These are phyloP conservation scores for Limosa lapponica DNA, from an alignment of 2,797 vertebrate genomes.

Conservation along the genomic window DNA sequence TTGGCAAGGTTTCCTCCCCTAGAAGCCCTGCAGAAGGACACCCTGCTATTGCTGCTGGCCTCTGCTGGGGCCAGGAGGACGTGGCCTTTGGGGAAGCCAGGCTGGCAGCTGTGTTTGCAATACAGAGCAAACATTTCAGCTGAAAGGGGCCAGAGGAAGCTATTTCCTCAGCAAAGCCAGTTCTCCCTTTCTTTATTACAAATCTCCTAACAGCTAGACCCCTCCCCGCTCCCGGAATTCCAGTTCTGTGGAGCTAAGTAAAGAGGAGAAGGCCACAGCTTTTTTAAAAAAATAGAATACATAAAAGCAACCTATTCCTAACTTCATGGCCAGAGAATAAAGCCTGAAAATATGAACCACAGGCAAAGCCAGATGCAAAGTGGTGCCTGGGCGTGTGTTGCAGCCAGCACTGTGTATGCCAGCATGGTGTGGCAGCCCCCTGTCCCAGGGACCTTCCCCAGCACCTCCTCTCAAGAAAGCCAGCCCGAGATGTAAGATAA, in stretches of 20 bases:
- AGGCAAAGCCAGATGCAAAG: neutral
- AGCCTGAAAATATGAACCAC: neutral
- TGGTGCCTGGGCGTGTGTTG: rapidly evolving
- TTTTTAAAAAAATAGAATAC: neutral
- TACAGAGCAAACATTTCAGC: neutral
- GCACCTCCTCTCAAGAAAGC: neutral
- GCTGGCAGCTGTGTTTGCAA: neutral
- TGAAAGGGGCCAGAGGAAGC: neutral
- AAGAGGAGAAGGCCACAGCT: neutral
- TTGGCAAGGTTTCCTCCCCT: rapidly evolving
- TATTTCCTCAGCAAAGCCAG: neutral
- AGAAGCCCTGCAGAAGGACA: neutral
- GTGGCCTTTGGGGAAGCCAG: neutral
- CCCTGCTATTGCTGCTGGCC: rapidly evolving
- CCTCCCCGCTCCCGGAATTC: neutral
- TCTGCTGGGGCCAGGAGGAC: neutral
- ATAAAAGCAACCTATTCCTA: neutral
- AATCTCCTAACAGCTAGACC: neutral
- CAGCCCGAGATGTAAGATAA: neutral
- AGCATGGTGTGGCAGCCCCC: neutral
- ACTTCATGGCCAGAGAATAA: neutral
- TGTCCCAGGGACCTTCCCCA: neutral
- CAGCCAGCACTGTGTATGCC: neutral
- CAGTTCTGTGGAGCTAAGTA: neutral
- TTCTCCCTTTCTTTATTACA: neutral